These are phyloP conservation scores for Phrynocephalus vlangalii DNA, from an alignment of 2,797 vertebrate species.

Conservation along the genomic window DNA sequence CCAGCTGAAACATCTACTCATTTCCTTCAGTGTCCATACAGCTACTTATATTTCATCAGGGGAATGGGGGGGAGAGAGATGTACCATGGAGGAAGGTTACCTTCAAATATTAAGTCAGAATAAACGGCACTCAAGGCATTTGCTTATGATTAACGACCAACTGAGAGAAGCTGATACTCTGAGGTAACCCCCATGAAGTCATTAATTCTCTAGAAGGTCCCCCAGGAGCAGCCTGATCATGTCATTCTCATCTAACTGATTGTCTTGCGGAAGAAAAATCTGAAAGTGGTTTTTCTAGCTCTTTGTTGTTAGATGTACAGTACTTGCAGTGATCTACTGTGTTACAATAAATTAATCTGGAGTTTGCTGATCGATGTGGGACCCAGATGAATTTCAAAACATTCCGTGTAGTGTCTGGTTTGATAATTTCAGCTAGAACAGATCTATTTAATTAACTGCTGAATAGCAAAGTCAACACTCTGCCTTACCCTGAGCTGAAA, in stretches of 20 bases:
- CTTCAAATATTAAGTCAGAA: conserved; percentile 20
- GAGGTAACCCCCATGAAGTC: conserved; percentile 33
- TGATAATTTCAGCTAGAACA: background rate
- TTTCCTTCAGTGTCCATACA: conserved; percentile 12
- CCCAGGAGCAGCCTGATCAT: conserved; percentile 20
- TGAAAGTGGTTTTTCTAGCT: background rate
- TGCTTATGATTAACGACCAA: conserved; percentile 23
- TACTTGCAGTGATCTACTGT: background rate
- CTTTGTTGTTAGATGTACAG: conserved; percentile 28
- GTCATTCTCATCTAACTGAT: conserved; percentile 40
- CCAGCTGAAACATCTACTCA: background rate
- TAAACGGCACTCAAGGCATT: background rate
- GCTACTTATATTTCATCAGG: conserved; percentile 30
- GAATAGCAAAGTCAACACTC: no score
- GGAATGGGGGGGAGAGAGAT: background rate
- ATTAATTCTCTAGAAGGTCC: conserved; percentile 40
- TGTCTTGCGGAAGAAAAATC: conserved; percentile 21
- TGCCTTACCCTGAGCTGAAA: background rate
- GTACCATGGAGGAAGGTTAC: conserved; percentile 8
- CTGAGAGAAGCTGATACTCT: conserved; percentile 37
- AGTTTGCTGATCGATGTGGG: conserved; percentile 11
- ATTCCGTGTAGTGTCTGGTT: conserved; percentile 39
- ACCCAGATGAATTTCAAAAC: conserved; percentile 20
- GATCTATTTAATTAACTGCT: no score
- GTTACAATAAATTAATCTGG: conserved; percentile 24